These are phyloP conservation scores for Falco rusticolus DNA, from an alignment of 2,797 vertebrate species.

Conservation along the genomic window DNA sequence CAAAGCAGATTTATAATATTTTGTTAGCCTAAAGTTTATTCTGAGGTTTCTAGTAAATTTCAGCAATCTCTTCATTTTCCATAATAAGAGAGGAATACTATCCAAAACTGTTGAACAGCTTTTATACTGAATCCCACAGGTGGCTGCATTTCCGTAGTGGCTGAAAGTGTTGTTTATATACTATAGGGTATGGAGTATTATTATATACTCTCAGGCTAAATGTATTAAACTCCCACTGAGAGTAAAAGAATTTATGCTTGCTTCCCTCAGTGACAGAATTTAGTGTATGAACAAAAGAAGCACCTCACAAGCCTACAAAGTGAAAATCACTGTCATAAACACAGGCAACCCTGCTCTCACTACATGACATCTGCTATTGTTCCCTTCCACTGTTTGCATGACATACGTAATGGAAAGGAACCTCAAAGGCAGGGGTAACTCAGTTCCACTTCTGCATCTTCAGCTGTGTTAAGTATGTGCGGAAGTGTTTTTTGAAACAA, in stretches of 20 bases:
- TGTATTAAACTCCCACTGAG: neutral
- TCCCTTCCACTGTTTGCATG: neutral
- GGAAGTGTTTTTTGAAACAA: neutral
- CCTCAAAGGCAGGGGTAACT: neutral
- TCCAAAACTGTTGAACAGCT: neutral
- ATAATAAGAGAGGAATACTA: neutral
- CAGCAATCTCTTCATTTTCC: neutral
- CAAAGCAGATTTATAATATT: neutral
- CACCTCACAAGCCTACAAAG: neutral
- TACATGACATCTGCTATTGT: neutral
- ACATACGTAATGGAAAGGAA: neutral
- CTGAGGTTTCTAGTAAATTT: neutral
- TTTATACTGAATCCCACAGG: neutral
- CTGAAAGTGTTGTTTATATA: neutral
- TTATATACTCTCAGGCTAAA: neutral
- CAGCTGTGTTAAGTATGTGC: neutral
- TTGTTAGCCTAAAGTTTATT: neutral
- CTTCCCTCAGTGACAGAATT: neutral
- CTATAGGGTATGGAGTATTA: fast-evolving
- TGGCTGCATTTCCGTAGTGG: neutral
- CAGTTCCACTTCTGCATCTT: neutral
- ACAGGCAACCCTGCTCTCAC: neutral
- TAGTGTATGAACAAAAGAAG: neutral
- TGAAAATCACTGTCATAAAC: neutral
- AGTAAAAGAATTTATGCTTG: neutral